These are phyloP conservation scores for Capreolus pygargus DNA, from an alignment of 2,113 vertebrate species.

Conservation along the genomic window DNA sequence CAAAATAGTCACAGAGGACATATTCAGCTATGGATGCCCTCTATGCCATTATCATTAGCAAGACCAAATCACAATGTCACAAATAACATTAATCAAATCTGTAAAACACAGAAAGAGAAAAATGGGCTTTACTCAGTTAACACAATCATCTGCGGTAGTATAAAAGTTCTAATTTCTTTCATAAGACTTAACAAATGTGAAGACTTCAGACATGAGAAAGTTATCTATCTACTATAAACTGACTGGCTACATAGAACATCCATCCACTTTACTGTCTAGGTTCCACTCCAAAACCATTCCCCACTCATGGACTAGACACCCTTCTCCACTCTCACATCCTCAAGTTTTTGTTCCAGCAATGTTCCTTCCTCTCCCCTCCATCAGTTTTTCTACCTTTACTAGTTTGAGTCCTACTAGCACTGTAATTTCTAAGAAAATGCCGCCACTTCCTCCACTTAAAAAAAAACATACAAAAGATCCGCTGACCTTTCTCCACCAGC, in stretches of 20 bases:
- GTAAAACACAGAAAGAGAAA: not conserved
- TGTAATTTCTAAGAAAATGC: not conserved
- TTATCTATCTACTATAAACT: not conserved
- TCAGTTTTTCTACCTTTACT: not conserved
- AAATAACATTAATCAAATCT: not conserved
- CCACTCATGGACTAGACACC: not conserved
- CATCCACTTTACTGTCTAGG: not conserved
- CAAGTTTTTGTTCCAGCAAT: not conserved
- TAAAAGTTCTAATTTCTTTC: not conserved
- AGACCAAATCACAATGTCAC: not conserved
- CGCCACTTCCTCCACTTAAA: not conserved
- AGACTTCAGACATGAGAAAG: not conserved
- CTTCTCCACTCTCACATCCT: too few relatives aligned
- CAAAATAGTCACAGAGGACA: not conserved
- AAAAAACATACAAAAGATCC: not conserved
- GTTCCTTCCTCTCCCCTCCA: not conserved
- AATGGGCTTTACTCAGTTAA: not conserved
- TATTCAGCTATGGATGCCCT: not conserved
- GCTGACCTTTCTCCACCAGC: not conserved
- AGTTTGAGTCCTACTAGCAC: not conserved
- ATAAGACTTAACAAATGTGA: not conserved
- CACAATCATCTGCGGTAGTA: not conserved
- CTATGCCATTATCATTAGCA: not conserved
- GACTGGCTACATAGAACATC: not conserved
- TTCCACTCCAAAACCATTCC: not conserved